A percentile compares a stretch with the other conserved stretches of the same genome.
These are phyloP conservation scores for Fistularia tabacaria DNA, from an alignment of 2,797 vertebrate genomes.

Conservation along the genomic window DNA sequence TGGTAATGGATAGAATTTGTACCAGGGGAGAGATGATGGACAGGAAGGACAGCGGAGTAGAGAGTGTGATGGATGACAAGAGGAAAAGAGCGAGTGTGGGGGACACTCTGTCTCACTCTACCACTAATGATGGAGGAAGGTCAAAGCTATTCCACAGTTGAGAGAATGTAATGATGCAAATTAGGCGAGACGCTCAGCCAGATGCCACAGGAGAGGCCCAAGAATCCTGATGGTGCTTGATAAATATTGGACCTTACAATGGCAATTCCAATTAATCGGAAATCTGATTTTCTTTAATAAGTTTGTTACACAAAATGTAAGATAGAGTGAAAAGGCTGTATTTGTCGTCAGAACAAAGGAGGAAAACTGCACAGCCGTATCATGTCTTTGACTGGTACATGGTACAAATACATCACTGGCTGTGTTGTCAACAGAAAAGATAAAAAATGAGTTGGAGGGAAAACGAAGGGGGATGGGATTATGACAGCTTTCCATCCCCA, in stretches of 20 bases:
- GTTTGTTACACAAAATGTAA: too few species aligned
- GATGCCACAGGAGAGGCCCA: conserved; percentile 33
- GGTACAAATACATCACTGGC: conserved; percentile 41
- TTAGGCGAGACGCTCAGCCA: conserved; percentile 45
- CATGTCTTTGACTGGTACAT: conserved; percentile 21
- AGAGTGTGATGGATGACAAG: conserved; percentile 31
- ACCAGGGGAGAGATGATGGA: conserved; percentile 35
- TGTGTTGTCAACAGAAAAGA: conserved; percentile 44
- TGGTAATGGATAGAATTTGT: conserved; percentile 21
- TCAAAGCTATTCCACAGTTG: conserved; percentile 61
- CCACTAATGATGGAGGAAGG: conserved; percentile 66
- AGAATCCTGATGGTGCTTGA: conserved; percentile 30
- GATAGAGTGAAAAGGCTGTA: conserved; percentile 20
- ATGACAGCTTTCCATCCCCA: conserved; percentile 53
- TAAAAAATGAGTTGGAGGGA: conserved; percentile 39
- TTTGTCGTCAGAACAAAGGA: conserved; percentile 16
- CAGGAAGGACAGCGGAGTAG: conserved; percentile 26
- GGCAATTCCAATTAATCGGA: too few species aligned
- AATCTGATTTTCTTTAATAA: too few species aligned
- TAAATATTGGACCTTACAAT: not conserved
- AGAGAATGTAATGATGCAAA: conserved; percentile 69
- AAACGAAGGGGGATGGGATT: conserved; percentile 38
- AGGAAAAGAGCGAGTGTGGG: conserved; percentile 6
- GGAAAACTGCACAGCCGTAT: conserved; percentile 14
- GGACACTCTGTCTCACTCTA: conserved; percentile 35